phyloP scores from a whole-genome alignment of 2,113 vertebrate genomes.

The Percina caprodes region DNA sequence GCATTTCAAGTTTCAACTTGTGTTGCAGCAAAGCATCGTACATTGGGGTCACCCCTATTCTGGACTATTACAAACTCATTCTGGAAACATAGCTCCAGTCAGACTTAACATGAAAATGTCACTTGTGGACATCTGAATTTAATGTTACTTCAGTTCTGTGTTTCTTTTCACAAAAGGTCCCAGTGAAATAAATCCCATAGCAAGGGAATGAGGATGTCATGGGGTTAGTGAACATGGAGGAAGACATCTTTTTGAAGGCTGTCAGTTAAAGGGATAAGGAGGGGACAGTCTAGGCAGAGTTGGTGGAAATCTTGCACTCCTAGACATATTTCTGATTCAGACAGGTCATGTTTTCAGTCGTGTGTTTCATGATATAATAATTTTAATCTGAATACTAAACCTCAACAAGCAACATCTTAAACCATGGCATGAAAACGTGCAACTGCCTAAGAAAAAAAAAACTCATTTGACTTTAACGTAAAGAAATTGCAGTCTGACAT shows the following conservation, averaged over 20 bases:
- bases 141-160: not conserved
- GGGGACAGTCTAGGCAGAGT: conserved; percentile 16
- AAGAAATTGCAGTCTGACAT: not conserved
- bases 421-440: not conserved
- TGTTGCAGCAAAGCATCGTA: no score
- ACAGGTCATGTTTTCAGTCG: not conserved
- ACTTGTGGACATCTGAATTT: not conserved
- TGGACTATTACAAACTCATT: not conserved
- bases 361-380: not conserved
- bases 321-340: conserved; percentile 12
- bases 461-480: not conserved
- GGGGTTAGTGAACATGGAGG: conserved; percentile 34
- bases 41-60: no score
- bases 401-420: not conserved
- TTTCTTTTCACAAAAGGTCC: conserved; percentile 8
- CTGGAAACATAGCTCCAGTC: not conserved
- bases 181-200: conserved; percentile 4
- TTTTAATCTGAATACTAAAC: conserved; percentile 1
- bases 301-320: conserved; percentile 16
- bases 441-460: not conserved
- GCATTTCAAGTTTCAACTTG: no score
- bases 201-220: conserved; percentile 39
- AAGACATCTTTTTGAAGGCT: conserved; percentile 29
- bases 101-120: conserved; percentile 8
- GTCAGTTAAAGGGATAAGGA: conserved; percentile 34